Percentiles rank a stretch among this genome's conserved stretches.
phyloP scores from a whole-genome alignment of 2,888 invertebrate species.

The Notodonta ziczac region DNA sequence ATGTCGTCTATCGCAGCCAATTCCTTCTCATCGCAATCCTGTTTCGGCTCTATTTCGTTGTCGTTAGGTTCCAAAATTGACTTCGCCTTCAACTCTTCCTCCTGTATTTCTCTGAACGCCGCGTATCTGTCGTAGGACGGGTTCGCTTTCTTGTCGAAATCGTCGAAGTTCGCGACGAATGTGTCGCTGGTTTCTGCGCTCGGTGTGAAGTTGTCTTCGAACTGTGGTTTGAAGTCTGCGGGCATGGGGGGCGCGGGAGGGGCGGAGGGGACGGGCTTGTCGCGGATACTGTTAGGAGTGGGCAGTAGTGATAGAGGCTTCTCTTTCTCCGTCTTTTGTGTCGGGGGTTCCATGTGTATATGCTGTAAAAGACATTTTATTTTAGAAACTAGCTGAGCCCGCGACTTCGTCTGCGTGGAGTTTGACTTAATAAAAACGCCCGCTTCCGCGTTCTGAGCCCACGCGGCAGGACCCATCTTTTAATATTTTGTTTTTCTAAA shows the following conservation, averaged over 20 bases:
- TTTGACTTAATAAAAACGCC: too few relatives aligned
- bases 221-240: slow-evolving; percentile 79
- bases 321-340: slow-evolving; percentile 53
- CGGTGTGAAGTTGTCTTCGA: slow-evolving; percentile 87
- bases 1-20: slow-evolving; percentile 63
- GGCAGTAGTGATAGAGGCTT: slow-evolving; percentile 40
- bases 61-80: slow-evolving; percentile 67
- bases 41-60: slow-evolving; percentile 56
- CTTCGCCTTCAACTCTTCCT: slow-evolving; percentile 87
- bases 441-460: too few relatives aligned
- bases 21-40: slow-evolving; percentile 72
- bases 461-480: too few relatives aligned
- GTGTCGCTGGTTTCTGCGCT: slow-evolving; percentile 66
- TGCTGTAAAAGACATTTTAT: slow-evolving; percentile 51
- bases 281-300: slow-evolving; percentile 22
- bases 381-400: too few relatives aligned
- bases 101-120: slow-evolving; percentile 93
- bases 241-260: slow-evolving; percentile 37
- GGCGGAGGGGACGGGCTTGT: slow-evolving; percentile 26
- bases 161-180: slow-evolving; percentile 88
- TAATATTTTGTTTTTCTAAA: too few relatives aligned
- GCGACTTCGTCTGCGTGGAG: too few relatives aligned
- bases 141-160: slow-evolving; percentile 83
- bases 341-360: slow-evolving; percentile 65
- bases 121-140: slow-evolving; percentile 92